Percentiles rank a stretch among this genome's conserved stretches.
Evolutionary conservation across 2,888 invertebrate species (phyloP).

Genomic region (Dryadula phaetusa): DNA sequence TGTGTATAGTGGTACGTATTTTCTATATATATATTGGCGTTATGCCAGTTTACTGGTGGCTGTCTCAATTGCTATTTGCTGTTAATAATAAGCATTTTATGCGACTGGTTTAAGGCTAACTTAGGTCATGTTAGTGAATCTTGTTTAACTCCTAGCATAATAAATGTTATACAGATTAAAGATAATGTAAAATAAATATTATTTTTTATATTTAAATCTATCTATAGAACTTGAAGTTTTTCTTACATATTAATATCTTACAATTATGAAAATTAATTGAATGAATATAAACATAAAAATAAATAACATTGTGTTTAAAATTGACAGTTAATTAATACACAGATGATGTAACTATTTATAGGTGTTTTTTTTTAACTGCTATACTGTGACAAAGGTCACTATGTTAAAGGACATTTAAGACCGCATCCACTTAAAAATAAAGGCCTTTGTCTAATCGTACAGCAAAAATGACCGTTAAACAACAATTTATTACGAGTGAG

Average conservation of each 20-base stretch:
- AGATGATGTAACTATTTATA: slow-evolving; percentile 13
- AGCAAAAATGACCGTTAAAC: slow-evolving; percentile 7
- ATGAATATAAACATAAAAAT: not conserved
- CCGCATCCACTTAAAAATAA: not conserved
- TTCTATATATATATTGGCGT: slow-evolving; percentile 5
- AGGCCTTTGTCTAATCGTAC: not conserved
- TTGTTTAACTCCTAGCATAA: not conserved
- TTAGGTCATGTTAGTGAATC: slow-evolving; percentile 18
- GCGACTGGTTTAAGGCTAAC: slow-evolving; percentile 17
- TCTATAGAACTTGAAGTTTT: too few relatives aligned
- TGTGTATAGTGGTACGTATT: not conserved
- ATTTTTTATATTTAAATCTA: not conserved
- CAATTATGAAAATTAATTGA: not conserved
- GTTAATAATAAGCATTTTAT: slow-evolving; percentile 19
- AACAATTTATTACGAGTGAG: not conserved
- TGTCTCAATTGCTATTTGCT: slow-evolving; percentile 5
- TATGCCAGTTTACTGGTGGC: slow-evolving; percentile 6
- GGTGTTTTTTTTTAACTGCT: slow-evolving; percentile 2
- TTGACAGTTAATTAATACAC: slow-evolving; percentile 3
- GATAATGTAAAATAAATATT: too few relatives aligned
- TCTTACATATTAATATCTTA: not conserved
- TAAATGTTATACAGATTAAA: not conserved
- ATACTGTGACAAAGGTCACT: not conserved
- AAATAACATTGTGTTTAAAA: not conserved
- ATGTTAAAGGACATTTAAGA: not conserved